Conservation (phyloP, 2,113 vertebrate species). For the Lynx canadensis region DNA sequence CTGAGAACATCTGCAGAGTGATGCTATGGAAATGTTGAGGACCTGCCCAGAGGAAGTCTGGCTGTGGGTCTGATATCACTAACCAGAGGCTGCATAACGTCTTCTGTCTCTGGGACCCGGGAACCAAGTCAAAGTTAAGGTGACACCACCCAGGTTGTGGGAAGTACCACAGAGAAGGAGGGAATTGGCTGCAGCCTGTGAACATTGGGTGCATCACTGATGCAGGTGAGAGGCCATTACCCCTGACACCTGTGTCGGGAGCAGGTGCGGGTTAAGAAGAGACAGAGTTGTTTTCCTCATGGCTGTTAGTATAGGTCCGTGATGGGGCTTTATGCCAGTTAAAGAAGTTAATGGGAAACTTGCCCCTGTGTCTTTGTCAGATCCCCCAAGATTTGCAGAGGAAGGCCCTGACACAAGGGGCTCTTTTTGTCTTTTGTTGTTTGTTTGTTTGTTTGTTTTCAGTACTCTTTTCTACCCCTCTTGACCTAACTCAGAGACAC, state of each 20-base stretch:
- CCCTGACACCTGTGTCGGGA: neutral
- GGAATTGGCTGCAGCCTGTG: rapidly evolving
- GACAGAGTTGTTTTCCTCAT: slow-evolving; percentile 45
- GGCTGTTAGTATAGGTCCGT: neutral
- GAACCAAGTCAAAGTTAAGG: slow-evolving; percentile 54
- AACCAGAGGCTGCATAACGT: neutral
- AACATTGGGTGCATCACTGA: neutral
- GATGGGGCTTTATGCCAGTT: slow-evolving; percentile 33
- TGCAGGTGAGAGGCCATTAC: neutral
- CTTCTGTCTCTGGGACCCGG: slow-evolving; percentile 49
- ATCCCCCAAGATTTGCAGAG: slow-evolving; percentile 9
- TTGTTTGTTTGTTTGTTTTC: neutral
- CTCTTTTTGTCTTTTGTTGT: too few relatives aligned
- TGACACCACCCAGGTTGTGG: slow-evolving; percentile 48
- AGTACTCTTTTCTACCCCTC: neutral
- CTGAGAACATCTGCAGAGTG: slow-evolving; percentile 59
- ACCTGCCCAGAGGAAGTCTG: slow-evolving; percentile 56
- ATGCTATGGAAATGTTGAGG: slow-evolving; percentile 64
- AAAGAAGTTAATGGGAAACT: slow-evolving; percentile 61
- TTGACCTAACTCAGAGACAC: neutral
- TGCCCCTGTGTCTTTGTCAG: slow-evolving; percentile 26
- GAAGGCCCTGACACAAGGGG: neutral
- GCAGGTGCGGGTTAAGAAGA: neutral
- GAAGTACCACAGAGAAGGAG: neutral
- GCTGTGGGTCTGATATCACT: slow-evolving; percentile 61